Percentiles rank a stretch among this genome's conserved stretches.
phyloP scores from a whole-genome alignment of 2,113 vertebrate species.

The Buteo buteo region DNA sequence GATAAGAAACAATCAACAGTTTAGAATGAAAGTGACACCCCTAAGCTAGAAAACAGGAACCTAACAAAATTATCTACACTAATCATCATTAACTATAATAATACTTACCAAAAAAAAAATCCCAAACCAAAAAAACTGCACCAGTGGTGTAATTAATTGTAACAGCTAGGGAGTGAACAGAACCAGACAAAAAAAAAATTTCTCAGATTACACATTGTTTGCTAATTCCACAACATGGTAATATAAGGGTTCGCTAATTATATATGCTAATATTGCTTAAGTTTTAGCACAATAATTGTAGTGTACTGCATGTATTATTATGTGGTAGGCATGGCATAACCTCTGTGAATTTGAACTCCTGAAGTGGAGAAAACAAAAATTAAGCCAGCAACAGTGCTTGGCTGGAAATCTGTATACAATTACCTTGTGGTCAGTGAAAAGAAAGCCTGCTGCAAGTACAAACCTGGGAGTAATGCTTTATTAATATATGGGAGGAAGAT shows the following conservation, averaged over 20 bases:
- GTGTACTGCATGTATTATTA: background rate
- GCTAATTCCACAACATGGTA: background rate
- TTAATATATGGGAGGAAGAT: background rate
- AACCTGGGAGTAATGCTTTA: background rate
- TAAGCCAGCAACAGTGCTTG: background rate
- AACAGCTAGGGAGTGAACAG: conserved; percentile 53
- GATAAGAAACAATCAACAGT: conserved; percentile 72
- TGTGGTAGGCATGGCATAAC: background rate
- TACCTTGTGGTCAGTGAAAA: background rate
- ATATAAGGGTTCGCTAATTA: background rate
- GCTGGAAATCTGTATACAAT: background rate
- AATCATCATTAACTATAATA: conserved; percentile 65
- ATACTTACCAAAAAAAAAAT: conserved; percentile 13
- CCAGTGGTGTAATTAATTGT: conserved; percentile 68
- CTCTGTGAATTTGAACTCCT: background rate
- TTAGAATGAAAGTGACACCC: conserved; percentile 64
- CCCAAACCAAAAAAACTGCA: background rate
- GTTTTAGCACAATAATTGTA: background rate
- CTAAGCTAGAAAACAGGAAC: conserved; percentile 53
- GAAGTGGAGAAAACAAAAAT: background rate
- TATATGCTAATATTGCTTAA: background rate
- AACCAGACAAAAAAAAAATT: background rate
- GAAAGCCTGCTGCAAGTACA: background rate
- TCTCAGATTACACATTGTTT: conserved; percentile 3
- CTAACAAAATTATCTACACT: conserved; percentile 68